phyloP scores from a whole-genome alignment of 2,888 invertebrate genomes.

The Plusia festucae region DNA sequence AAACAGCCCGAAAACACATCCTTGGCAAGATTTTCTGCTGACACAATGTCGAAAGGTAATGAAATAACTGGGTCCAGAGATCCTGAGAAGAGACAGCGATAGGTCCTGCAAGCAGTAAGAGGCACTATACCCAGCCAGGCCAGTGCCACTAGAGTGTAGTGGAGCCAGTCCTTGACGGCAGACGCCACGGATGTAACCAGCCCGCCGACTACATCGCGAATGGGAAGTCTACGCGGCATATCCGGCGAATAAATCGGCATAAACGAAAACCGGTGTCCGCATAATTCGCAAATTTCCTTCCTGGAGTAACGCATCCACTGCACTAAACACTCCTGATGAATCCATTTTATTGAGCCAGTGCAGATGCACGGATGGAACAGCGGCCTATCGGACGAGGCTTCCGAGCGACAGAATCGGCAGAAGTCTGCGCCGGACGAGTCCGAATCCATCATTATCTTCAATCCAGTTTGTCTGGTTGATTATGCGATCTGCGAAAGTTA shows the following conservation, averaged over 20 bases:
- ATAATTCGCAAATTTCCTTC: slow-evolving; percentile 99
- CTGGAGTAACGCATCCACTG: slow-evolving; percentile 99
- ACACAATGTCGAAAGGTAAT: slow-evolving; percentile 97
- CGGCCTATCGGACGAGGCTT: slow-evolving; percentile 97
- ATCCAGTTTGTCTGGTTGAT: slow-evolving; percentile 83
- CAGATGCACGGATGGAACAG: slow-evolving; percentile 99
- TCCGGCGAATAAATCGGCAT: slow-evolving; percentile 99
- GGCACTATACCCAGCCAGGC: slow-evolving; percentile 99
- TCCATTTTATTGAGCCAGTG: slow-evolving; percentile 99
- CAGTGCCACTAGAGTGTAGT: slow-evolving; percentile 98
- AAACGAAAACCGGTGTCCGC: slow-evolving; percentile 99
- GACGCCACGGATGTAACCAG: slow-evolving; percentile 96
- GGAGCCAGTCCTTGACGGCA: slow-evolving; percentile 98
- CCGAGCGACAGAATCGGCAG: slow-evolving; percentile 99
- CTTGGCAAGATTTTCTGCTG: slow-evolving; percentile 96
- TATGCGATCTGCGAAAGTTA: slow-evolving; percentile 78
- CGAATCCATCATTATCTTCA: slow-evolving; percentile 84
- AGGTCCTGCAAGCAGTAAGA: slow-evolving; percentile 98
- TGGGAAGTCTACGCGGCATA: slow-evolving; percentile 99
- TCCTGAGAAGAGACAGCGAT: slow-evolving; percentile 97
- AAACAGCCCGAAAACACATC: slow-evolving; percentile 99
- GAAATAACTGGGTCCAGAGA: slow-evolving; percentile 96
- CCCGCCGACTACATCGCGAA: slow-evolving; percentile 97
- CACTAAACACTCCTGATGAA: slow-evolving; percentile 99
- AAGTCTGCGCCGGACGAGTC: slow-evolving; percentile 94